Base-by-base conservation (phyloP, 2,888 invertebrate genomes). In the Sipha maydis region DNA sequence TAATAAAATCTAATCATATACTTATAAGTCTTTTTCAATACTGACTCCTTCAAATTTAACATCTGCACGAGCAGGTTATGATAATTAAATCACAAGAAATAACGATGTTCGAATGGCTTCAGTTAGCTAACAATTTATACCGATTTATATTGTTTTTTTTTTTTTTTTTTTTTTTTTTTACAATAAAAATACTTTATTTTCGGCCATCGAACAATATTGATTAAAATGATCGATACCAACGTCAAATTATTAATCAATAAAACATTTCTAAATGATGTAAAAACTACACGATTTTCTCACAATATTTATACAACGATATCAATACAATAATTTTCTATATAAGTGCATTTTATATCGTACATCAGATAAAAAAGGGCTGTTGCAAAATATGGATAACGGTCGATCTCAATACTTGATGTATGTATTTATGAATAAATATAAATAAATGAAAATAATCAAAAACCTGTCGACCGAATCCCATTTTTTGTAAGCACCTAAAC, bases 291-390 rank as follows among this genome's bases (percentile, higher is more conserved):
- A 48, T 69, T 85, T 69, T n/a, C 69, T 78, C 69, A n/a, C 75
- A 82, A 80, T 75, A 34, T 86, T 56, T 71, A 79, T 79, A 86
- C 48, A 75, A 88, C 75, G 56, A 88, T 79, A 82, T 48, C 25
- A 61, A 48, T 80, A 82, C 61, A 88, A 88, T 78, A 82, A 78
- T 85, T 76, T 21, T 84, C 84, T 84, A 84, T 84, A 67, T 76
- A 84, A 61, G 84, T 85, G 85, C 85, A 78, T 85, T 78, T 76
- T 84, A 84, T 84, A 67, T 76, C 41, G 14, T 84, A 84, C 76
- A 67, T 84, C 61, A 67, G 61, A 77, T 69, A 48, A 85, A 83
- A 85, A 85, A 85, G 69, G 69, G 85, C 67, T 77, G n/a, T 78
- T 76, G 67, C 31, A 85, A 85, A 28, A 77, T 77, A 69, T 69